phyloP scores from a whole-genome alignment of 2,888 invertebrate species.

The Lasius fuliginosus region DNA sequence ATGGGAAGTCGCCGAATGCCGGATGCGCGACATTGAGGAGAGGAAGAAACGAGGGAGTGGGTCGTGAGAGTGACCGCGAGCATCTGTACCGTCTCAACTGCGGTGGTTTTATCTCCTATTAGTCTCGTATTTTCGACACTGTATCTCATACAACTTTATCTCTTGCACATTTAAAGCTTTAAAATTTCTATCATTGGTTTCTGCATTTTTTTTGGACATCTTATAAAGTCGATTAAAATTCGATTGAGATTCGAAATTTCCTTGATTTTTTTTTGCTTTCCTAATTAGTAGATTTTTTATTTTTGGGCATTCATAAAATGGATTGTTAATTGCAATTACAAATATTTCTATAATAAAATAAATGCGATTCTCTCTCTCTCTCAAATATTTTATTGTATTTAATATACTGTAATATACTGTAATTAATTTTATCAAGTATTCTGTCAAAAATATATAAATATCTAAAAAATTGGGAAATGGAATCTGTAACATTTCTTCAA shows the following conservation, averaged over 20 bases:
- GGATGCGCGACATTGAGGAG: neutral
- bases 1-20: constrained; percentile 31
- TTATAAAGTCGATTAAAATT: neutral
- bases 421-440: constrained; percentile 17
- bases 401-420: neutral
- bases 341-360: neutral
- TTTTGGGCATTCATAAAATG: neutral
- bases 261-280: neutral
- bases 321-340: neutral
- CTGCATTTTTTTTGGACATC: neutral
- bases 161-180: neutral
- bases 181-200: neutral
- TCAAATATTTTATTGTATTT: neutral
- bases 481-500: constrained; percentile 8
- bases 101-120: neutral
- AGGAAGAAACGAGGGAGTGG: neutral
- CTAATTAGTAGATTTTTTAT: neutral
- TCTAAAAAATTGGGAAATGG: neutral
- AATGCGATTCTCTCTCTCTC: neutral
- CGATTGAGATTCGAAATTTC: neutral
- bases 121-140: neutral
- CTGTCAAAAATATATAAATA: neutral
- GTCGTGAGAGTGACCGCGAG: neutral
- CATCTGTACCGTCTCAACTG: neutral
- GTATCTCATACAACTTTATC: neutral